Base-by-base conservation (phyloP, 2,888 invertebrate species). In the Pandemis corylana region DNA sequence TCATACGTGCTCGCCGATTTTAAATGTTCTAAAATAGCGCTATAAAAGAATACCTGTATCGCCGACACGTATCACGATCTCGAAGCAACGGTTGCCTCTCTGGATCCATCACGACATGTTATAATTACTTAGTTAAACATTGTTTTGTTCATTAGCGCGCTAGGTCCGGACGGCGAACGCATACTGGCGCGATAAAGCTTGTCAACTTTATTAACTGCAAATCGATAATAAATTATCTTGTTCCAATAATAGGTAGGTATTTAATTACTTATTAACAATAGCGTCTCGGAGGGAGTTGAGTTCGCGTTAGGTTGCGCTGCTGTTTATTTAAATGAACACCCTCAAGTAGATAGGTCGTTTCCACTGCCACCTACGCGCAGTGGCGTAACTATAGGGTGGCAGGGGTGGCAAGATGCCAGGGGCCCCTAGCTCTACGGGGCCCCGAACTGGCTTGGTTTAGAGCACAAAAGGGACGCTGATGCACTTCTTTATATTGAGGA, bases 191-290 rank as follows among this genome's bases (percentile, higher is more conserved):
- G 64, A 64, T 64, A 46, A 59, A 7, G 20, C n/a, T 41, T 7
- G 20, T 46, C 28, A 12, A 12, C 12, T 59, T 51, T n/a, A n/a
- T 64, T 64, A 46, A 44, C 12, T 20, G 20, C 46, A 20, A 7
- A 64, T 64, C 64, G 64, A 64, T 64, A 64, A 46, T 59, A 28
- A 46, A 20, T 64, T 64, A 64, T 64, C 64, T 64, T 20, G 15
- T 12, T 64, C 44, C 12, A 46, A 64, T 64, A 46, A 46, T 46
- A 46, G 46, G 10, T 46, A 46, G 12, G 12, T 46, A 36, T 36
- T 36, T 36, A 36, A 4, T 36, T 53, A 56, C 3, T 15, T 20
- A 59, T 59, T 28, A 28, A 28, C 12, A 59, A 59, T 59, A 12
- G 59, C n/a, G 59, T 28, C 28, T 59, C 28, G 28, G 5, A 12